Evolutionary conservation across 2,888 invertebrate genomes (phyloP).

Genomic region (Halictus ligatus): DNA sequence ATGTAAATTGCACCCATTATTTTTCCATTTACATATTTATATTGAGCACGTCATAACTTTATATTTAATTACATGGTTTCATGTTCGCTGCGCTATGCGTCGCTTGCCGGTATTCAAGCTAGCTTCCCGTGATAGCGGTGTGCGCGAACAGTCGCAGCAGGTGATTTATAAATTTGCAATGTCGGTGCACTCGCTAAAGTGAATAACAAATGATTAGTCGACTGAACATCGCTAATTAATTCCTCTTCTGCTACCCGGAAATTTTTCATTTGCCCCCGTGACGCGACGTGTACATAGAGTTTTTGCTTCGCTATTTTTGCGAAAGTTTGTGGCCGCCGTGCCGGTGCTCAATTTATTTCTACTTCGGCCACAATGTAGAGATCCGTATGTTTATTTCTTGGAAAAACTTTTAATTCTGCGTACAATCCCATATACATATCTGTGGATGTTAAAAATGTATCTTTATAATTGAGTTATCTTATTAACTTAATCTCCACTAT

Average conservation of each 20-base stretch:
- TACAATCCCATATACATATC: background rate
- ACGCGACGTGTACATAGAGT: background rate
- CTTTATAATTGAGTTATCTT: background rate
- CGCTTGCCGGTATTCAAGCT: background rate
- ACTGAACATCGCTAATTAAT: conserved; percentile 1
- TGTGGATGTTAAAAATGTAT: background rate
- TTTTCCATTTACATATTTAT: conserved; percentile 38
- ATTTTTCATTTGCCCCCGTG: background rate
- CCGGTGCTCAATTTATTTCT: background rate
- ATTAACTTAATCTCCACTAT: too few species aligned
- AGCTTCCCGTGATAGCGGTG: background rate
- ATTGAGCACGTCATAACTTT: background rate
- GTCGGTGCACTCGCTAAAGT: background rate
- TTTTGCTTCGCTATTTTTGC: background rate
- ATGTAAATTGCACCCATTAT: conserved; percentile 53
- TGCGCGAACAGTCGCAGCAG: background rate
- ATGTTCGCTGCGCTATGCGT: background rate
- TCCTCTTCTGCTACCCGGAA: background rate
- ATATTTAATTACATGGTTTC: conserved; percentile 16
- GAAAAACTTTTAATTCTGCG: background rate
- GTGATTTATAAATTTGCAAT: conserved; percentile 3
- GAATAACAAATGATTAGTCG: conserved; percentile 9
- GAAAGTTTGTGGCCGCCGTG: background rate
- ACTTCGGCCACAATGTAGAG: background rate
- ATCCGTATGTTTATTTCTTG: background rate